phyloP scores from a whole-genome alignment of 2,113 vertebrate genomes.

The Deroptyus accipitrinus region DNA sequence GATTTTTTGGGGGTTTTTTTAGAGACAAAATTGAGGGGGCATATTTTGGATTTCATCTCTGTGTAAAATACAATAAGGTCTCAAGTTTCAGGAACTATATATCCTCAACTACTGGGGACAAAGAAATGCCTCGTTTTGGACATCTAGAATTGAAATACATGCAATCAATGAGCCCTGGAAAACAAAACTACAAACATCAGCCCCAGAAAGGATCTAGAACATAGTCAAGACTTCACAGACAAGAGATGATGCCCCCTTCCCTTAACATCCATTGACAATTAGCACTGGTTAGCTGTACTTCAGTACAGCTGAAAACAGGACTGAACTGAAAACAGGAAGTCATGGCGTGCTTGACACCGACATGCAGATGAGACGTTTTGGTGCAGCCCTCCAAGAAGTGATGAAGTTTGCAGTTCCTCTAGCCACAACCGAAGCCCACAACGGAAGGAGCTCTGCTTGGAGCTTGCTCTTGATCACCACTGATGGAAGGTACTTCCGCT shows the following conservation, averaged over 20 bases:
- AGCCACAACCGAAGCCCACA: background rate
- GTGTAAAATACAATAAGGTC: background rate
- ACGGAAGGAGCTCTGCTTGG: background rate
- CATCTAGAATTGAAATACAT: background rate
- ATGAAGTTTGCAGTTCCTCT: background rate
- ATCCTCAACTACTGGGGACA: background rate
- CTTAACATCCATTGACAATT: background rate
- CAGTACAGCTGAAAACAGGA: too few relatives aligned
- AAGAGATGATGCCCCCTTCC: background rate
- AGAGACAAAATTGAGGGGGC: background rate
- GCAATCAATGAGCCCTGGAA: background rate
- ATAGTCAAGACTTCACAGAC: background rate
- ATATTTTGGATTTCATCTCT: background rate
- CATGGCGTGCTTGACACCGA: background rate
- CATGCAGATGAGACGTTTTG: background rate
- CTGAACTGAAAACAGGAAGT: background rate
- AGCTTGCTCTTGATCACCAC: background rate
- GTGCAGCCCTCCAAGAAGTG: background rate
- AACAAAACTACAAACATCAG: background rate
- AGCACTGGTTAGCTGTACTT: background rate
- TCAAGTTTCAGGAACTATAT: background rate
- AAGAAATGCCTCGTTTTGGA: background rate
- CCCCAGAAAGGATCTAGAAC: background rate
- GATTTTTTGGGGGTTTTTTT: fast-evolving
- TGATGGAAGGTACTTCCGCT: background rate